Conservation (phyloP, 2,888 invertebrate genomes). For the Congeria kusceri region DNA sequence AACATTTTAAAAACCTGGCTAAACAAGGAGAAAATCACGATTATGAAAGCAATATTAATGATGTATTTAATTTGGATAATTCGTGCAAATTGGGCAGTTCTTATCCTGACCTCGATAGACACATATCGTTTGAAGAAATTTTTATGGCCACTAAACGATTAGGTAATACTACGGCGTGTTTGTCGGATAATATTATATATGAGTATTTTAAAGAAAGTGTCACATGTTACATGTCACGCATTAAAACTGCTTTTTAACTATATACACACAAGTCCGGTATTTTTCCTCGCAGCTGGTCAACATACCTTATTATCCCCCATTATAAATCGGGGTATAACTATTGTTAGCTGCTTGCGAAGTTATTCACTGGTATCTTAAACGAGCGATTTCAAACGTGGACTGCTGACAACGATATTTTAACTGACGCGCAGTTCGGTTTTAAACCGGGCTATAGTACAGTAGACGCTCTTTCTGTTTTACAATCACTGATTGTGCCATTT, state of each 20-base stretch:
- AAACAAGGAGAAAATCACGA: too few species aligned
- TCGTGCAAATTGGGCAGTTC: too few species aligned
- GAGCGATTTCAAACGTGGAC: constrained; percentile 39
- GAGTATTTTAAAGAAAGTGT: constrained; percentile 43
- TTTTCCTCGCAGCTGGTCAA: constrained; percentile 42
- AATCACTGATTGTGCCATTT: constrained; percentile 33
- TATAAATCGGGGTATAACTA: constrained; percentile 51
- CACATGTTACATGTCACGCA: constrained; percentile 3
- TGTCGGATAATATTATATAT: constrained; percentile 34
- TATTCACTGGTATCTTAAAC: constrained; percentile 52
- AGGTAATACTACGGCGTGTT: constrained; percentile 28
- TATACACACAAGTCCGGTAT: constrained; percentile 22
- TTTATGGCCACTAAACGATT: constrained; percentile 4
- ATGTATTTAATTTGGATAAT: too few species aligned
- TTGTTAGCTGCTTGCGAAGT: constrained; percentile 47
- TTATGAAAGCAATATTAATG: too few species aligned
- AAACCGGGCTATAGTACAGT: constrained; percentile 27
- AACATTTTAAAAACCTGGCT: too few species aligned
- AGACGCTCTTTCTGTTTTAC: constrained; percentile 50
- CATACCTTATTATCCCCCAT: constrained; percentile 47
- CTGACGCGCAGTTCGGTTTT: constrained; percentile 56
- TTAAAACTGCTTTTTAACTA: constrained; percentile 32
- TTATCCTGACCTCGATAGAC: too few species aligned
- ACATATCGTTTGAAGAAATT: constrained; percentile 3
- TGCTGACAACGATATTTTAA: constrained; percentile 24